phyloP scores from a whole-genome alignment of 2,797 vertebrate genomes.

The Silurus lanzhouensis region DNA sequence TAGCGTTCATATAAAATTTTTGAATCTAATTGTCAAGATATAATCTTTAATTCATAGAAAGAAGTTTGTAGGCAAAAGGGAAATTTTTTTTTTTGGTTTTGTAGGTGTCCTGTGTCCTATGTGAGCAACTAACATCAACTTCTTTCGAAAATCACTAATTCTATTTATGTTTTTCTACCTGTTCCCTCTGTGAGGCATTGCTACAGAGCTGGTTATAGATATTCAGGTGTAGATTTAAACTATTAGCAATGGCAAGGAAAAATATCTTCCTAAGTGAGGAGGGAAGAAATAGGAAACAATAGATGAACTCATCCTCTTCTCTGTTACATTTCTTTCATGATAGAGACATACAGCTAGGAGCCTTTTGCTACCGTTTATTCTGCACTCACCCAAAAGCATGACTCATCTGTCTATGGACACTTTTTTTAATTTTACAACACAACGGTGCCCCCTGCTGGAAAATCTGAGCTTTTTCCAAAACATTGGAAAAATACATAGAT shows the following conservation, averaged over 20 bases:
- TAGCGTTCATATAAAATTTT: neutral
- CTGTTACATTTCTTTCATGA: neutral
- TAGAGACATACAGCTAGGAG: neutral
- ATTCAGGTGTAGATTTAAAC: neutral
- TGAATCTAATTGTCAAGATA: neutral
- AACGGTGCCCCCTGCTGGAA: constrained; percentile 24
- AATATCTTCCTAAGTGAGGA: neutral
- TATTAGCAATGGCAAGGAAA: neutral
- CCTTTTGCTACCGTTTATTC: neutral
- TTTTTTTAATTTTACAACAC: neutral
- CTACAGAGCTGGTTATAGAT: neutral
- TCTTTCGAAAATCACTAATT: neutral
- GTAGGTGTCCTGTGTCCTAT: neutral
- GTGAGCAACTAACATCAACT: neutral
- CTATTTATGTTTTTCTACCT: neutral
- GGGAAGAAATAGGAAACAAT: neutral
- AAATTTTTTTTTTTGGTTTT: neutral
- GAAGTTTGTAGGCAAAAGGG: neutral
- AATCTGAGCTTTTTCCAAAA: neutral
- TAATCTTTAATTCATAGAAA: neutral
- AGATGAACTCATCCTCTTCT: neutral
- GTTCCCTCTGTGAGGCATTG: neutral
- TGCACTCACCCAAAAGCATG: neutral
- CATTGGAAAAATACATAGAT: neutral
- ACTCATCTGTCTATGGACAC: constrained; percentile 27